Percentiles rank a stretch among this genome's conserved stretches.
These are phyloP conservation scores for Brachionus angularis DNA, from an alignment of 1,140 invertebrate genomes.

Conservation along the genomic window DNA sequence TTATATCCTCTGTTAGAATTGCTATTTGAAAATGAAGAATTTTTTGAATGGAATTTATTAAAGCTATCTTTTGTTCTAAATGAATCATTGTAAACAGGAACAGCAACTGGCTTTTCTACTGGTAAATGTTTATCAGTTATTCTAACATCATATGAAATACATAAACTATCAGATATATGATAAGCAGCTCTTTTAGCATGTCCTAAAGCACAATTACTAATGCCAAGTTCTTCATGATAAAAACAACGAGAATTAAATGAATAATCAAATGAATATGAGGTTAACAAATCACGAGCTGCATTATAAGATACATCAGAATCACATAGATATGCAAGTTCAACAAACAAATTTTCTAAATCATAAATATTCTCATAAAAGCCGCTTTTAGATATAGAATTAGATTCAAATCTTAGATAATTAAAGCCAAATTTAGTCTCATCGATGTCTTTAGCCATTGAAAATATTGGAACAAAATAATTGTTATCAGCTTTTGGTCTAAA, in stretches of 20 bases:
- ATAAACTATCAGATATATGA: constrained; percentile 14
- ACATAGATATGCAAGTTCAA: background rate
- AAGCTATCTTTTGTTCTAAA: background rate
- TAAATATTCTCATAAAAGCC: background rate
- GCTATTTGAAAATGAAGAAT: too few species aligned
- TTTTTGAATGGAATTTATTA: too few species aligned
- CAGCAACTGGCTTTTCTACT: background rate
- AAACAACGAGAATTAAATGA: constrained; percentile 8
- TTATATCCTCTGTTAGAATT: too few species aligned
- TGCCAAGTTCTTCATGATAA: constrained; percentile 20
- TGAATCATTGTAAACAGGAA: background rate
- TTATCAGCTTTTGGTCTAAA: background rate
- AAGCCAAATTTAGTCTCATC: constrained; percentile 32
- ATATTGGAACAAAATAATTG: constrained; percentile 34
- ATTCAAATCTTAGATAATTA: background rate
- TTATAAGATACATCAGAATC: background rate
- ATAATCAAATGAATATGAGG: constrained; percentile 25
- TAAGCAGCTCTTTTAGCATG: constrained; percentile 1
- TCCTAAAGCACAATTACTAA: constrained; percentile 14
- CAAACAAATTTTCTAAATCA: constrained; percentile 20
- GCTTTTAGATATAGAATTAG: background rate
- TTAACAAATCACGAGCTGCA: constrained; percentile 3
- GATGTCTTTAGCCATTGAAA: constrained; percentile 7
- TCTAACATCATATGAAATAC: background rate
- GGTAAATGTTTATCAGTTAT: constrained; percentile 15